Conservation (phyloP, 1,140 invertebrate genomes). For the Adoxophyes honmai region DNA sequence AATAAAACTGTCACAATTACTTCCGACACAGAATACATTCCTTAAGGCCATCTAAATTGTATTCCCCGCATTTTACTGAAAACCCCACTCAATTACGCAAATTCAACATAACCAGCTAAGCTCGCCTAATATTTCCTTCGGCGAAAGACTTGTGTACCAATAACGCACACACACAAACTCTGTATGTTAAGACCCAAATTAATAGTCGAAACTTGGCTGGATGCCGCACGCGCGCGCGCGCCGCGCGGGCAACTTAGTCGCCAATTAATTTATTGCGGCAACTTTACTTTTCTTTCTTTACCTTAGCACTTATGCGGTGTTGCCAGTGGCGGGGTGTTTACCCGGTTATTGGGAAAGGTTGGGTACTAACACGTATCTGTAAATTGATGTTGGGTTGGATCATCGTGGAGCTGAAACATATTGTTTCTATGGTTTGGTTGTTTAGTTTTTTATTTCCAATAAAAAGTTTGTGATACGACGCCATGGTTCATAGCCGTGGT, state of each 20-base stretch:
- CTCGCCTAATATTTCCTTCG: constrained; percentile 1
- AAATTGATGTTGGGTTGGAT: too few species aligned
- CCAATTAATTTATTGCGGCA: constrained; percentile 70
- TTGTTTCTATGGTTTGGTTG: too few species aligned
- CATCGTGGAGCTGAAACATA: too few species aligned
- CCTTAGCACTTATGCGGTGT: constrained; percentile 53
- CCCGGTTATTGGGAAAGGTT: not conserved
- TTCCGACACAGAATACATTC: too few species aligned
- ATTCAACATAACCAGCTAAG: not conserved
- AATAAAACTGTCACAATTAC: too few species aligned
- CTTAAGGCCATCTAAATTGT: too few species aligned
- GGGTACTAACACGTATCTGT: too few species aligned
- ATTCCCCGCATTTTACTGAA: too few species aligned
- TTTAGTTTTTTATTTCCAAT: too few species aligned
- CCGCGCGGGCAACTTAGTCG: constrained; percentile 59
- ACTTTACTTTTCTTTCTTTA: constrained; percentile 68
- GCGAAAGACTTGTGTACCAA: constrained; percentile 8
- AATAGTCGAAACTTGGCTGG: constrained; percentile 68
- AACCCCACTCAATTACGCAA: not conserved
- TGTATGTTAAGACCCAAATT: constrained; percentile 65
- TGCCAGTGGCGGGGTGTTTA: constrained; percentile 23
- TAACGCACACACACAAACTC: constrained; percentile 5
- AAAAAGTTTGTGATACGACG: too few species aligned
- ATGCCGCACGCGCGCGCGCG: constrained; percentile 43
- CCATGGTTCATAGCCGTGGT: too few species aligned